Evolutionary conservation across 1,140 invertebrate genomes (phyloP), one percentile per base, ranked within the genome.

Genomic region (Phymastichus coffea): DNA sequence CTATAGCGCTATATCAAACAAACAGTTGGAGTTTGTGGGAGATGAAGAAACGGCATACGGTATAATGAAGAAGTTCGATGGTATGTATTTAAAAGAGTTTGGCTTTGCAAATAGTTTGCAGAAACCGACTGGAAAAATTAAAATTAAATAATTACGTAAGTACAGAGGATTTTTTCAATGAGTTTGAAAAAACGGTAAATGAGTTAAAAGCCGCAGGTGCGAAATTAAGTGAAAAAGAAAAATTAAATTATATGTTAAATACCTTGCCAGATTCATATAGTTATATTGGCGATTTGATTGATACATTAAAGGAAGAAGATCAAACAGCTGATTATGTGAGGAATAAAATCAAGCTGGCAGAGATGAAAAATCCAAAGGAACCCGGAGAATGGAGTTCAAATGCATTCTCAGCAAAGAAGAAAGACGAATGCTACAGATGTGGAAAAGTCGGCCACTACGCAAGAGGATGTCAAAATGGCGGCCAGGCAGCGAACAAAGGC

Each of bases 191-290:
- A 60, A 9, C 63, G 22, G 52, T 65, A 15, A 70, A 70, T 41
- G 63, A 64, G 38, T 48, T 72, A 35, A 73, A 70, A 64, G n/a
- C 8, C 3, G 68, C 70, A 9, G 69, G 70, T 14, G 67, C 63
- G 20, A 57, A 43, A 38, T 37, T 72, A 28, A 61, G 20, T 4
- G 68, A 72, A 43, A 19, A 66, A 57, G 71, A 73, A 63, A 77
- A 75, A 63, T n/a, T 70, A 12, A 66, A 67, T 43, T 76, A 76
- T 38, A 71, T 75, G 70, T 38, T 38, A n/a, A 38, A 38, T 38
- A 38, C 35, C 3, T 30, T 51, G 17, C 48, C 48, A 33, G 14
- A 19, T 20, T 12, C 1, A 4, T 51, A 33, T 14, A 35, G 48
- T 51, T 30, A 51, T 51, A 51, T 51, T 28, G 48, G 48, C 6